These are phyloP conservation scores for Microctonus brassicae DNA, from an alignment of 2,888 invertebrate species.

Conservation along the genomic window DNA sequence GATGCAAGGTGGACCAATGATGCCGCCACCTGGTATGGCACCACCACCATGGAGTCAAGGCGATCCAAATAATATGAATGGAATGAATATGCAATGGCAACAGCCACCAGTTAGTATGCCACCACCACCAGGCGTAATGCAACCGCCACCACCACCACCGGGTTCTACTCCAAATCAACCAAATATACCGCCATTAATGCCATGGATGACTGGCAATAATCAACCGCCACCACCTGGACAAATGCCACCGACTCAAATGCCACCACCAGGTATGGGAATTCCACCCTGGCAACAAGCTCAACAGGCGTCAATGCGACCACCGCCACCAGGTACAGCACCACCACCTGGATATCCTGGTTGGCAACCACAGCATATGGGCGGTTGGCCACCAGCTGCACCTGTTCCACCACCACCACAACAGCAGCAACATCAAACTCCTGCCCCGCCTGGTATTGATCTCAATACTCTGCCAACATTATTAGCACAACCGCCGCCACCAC, in stretches of 20 bases:
- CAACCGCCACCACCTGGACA: conserved; percentile 67
- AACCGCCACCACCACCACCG: conserved; percentile 71
- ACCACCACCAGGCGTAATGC: conserved; percentile 71
- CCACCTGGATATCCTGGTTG: conserved; percentile 62
- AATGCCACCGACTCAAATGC: conserved; percentile 58
- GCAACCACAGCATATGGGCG: conserved; percentile 61
- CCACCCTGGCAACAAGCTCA: conserved; percentile 65
- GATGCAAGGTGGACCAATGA: conserved; percentile 66
- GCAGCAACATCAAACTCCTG: conserved; percentile 64
- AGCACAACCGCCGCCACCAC: conserved; percentile 80
- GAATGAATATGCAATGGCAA: conserved; percentile 65
- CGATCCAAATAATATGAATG: conserved; percentile 62
- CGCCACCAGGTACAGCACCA: conserved; percentile 66
- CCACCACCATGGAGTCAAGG: conserved; percentile 70
- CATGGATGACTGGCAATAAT: conserved; percentile 73
- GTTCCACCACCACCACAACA: conserved; percentile 73
- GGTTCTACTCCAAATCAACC: conserved; percentile 70
- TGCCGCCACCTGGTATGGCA: conserved; percentile 72
- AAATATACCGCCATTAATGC: conserved; percentile 71
- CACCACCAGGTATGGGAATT: conserved; percentile 67
- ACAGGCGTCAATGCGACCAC: conserved; percentile 63
- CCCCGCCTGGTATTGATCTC: conserved; percentile 72
- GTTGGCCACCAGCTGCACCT: conserved; percentile 66
- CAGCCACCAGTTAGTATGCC: conserved; percentile 73
- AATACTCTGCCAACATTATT: conserved; percentile 73